Evolutionary conservation across 2,888 invertebrate genomes (phyloP), one percentile per base, ranked within the genome.

Genomic region (Sclerodermus sp.): DNA sequence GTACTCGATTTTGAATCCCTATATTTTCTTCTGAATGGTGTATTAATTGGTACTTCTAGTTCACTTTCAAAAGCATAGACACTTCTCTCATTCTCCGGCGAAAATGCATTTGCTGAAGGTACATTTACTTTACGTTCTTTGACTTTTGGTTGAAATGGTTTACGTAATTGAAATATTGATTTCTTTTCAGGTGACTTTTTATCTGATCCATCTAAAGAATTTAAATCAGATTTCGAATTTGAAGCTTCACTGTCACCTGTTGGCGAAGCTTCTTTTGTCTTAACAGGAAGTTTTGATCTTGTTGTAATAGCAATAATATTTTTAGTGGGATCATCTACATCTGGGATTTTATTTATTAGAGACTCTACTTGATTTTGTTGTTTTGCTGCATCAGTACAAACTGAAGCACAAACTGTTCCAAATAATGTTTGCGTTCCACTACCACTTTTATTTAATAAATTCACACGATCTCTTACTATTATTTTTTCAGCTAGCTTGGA

Each of bases 61-160:
- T 87, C 87, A 55, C 85, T 86, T 58, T 87, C 87, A 69, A 88
- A 88, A 1, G 88, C 88, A 65, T 88, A 88, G 13, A 88, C 84
- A 51, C 87, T 87, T 52, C 85, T 85, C 68, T 87, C 87, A 66
- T 87, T 87, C 58, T 85, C 85, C 0, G 84, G 85, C 0, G 86
- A 86, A 73, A 87, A 87, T 0, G 87, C 87, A 64, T 79, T 83
- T 2, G 81, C 77, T 62, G 80, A 83, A 1, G 80, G 80, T 17
- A 75, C 67, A 14, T 63, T 66, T 23, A 70, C 71, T 47, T 76
- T 79, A 42, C 82, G 79, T 55, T 82, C 79, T 57, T 84, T 86
- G 6, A 81, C 79, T 57, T 80, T 81, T 40, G 84, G 82, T 45
- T 85, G 82, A 47, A 86, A 85, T 23, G 82, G 77, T 59, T 83